Evolutionary conservation across 1,140 invertebrate genomes (phyloP), one percentile per base, ranked within the genome.

Genomic region (Akabosia matsudoensis): DNA sequence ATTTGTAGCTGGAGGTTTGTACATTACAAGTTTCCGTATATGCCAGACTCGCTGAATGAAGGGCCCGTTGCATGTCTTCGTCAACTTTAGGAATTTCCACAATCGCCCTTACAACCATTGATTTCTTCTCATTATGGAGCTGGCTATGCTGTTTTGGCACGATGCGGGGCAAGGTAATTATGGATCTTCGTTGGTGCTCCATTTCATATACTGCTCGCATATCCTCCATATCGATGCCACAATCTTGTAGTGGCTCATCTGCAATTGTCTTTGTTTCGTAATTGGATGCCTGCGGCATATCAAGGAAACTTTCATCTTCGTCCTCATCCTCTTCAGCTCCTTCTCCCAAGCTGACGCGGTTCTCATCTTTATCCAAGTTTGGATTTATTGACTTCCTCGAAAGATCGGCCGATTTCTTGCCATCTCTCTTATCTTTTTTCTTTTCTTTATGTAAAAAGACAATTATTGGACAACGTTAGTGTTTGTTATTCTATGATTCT

Each of bases 1-100:
- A 22, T n/a, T 70, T 54, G 24, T 30, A 45, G 18, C 74, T 51
- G 26, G 52, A 31, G 22, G 56, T 56, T 45, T 79, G 30, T 0
- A 33, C 26, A 1, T 56, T 33, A 10, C 75, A 52, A 56, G 51
- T 73, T 56, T 76, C 28, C 3, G 74, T 72, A 37, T 79, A 79
- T 14, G 51, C 70, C 14, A 24, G 61, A 14, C 74, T 76, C 4
- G 78, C 78, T n/a, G 61, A 2, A 1, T 76, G 72, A 0, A 79
- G 28, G 1, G 64, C 33, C 7, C 24, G 24, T 70, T 76, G 74
- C 22, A 76, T 34, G 3, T 54, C 51, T 16, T 76, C 74, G 33
- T 79, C 73, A 0, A 79, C 37, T 74, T 51, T 31, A 1, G 78
- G 78, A 14, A 79, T 76, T 52, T 79, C 78, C n/a, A 74, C 4